phyloP scores from a whole-genome alignment of 2,888 invertebrate species.

The Orthosia gracilis region DNA sequence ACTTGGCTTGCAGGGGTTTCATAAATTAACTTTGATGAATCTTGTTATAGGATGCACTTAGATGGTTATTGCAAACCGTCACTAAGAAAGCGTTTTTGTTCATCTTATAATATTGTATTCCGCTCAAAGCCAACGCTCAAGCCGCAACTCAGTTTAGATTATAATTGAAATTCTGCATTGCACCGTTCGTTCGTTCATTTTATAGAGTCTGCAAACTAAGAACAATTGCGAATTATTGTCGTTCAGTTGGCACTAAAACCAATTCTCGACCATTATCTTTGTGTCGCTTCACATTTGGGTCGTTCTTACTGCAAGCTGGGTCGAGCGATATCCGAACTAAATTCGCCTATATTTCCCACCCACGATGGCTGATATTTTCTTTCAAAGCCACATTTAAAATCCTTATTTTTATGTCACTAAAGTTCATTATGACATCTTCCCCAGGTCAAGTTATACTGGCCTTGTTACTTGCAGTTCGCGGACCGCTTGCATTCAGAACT shows the following conservation, averaged over 20 bases:
- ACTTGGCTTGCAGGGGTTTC: neutral
- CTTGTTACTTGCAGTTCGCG: constrained; percentile 59
- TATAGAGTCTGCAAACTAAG: neutral
- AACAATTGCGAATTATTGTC: constrained; percentile 26
- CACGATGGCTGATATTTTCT: constrained; percentile 57
- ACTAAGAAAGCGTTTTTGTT: neutral
- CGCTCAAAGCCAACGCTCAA: neutral
- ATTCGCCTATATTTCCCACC: constrained; percentile 69
- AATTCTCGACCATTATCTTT: constrained; percentile 68
- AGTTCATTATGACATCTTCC: constrained; percentile 36
- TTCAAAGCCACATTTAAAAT: constrained; percentile 19
- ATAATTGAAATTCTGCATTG: neutral
- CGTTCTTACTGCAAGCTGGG: constrained; percentile 73
- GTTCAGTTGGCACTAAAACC: constrained; percentile 58
- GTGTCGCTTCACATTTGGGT: constrained; percentile 73
- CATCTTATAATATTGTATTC: neutral
- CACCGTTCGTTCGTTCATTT: neutral
- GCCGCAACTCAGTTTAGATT: neutral
- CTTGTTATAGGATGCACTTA: neutral
- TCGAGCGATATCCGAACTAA: constrained; percentile 74
- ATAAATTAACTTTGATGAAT: neutral
- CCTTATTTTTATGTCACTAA: constrained; percentile 40
- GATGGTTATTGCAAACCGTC: neutral
- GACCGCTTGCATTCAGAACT: constrained; percentile 57
- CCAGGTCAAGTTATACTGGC: constrained; percentile 37